These are phyloP conservation scores for Dicranocentrus wangi DNA, from an alignment of 2,888 invertebrate genomes.

Conservation along the genomic window DNA sequence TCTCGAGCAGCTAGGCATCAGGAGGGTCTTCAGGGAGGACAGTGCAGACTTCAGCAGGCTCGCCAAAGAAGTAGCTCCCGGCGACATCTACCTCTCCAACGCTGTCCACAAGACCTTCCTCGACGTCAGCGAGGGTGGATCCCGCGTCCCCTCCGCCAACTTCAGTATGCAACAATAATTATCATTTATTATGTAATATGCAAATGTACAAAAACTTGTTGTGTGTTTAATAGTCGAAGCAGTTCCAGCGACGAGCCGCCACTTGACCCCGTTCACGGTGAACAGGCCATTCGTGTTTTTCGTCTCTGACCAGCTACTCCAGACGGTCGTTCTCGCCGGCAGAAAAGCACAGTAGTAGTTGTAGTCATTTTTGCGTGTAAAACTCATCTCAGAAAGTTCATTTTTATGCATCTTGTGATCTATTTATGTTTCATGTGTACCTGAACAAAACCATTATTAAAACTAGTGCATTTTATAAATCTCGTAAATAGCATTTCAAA, in stretches of 20 bases:
- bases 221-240: constrained; percentile 55
- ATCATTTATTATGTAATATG: not conserved
- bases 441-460: no score
- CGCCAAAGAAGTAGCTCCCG: not conserved
- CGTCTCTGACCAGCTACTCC: constrained; percentile 52
- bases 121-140: constrained; percentile 58
- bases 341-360: constrained; percentile 31
- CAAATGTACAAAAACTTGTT: not conserved
- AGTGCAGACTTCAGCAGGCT: not conserved
- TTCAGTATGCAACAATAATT: constrained; percentile 42
- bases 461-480: no score
- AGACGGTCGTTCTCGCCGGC: constrained; percentile 52
- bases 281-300: constrained; percentile 63
- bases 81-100: constrained; percentile 33
- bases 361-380: not conserved
- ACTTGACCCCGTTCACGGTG: constrained; percentile 57
- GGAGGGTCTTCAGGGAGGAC: constrained; percentile 23
- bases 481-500: no score
- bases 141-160: constrained; percentile 31
- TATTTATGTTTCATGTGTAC: no score
- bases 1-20: constrained; percentile 75
- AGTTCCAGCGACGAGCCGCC: constrained; percentile 49
- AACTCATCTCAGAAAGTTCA: not conserved
- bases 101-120: constrained; percentile 34
- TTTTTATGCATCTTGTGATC: not conserved